Percentiles rank a stretch among this genome's conserved stretches.
Evolutionary conservation across 1,140 invertebrate genomes (phyloP).

Genomic region (Acromyrmex charruanus): DNA sequence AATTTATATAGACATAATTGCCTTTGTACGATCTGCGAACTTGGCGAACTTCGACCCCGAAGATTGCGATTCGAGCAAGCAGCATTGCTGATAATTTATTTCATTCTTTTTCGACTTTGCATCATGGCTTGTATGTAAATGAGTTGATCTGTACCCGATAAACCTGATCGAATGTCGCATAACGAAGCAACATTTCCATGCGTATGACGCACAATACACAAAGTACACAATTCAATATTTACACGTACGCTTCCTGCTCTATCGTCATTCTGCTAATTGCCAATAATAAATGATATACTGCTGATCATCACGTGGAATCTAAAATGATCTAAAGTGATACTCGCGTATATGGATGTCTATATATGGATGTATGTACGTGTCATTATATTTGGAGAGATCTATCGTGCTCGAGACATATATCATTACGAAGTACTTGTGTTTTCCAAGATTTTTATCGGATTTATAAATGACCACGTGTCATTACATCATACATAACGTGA

Average conservation of each 20-base stretch:
- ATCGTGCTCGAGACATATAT: neutral
- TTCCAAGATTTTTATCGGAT: conserved; percentile 20
- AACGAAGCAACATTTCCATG: neutral
- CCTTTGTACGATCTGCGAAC: conserved; percentile 36
- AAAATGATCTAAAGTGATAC: neutral
- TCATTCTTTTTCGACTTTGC: conserved; percentile 14
- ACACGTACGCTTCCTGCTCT: neutral
- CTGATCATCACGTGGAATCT: neutral
- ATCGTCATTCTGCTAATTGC: neutral
- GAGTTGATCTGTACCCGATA: conserved; percentile 26
- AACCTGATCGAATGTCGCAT: neutral
- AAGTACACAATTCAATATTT: neutral
- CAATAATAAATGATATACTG: neutral
- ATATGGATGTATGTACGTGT: too few species aligned
- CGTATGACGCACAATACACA: neutral
- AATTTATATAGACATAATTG: conserved; percentile 50
- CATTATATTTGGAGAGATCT: too few species aligned
- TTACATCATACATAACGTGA: conserved; percentile 43
- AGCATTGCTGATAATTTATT: conserved; percentile 28
- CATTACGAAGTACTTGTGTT: neutral
- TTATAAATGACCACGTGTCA: conserved; percentile 25
- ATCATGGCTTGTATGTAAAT: neutral
- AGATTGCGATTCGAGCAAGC: conserved; percentile 70
- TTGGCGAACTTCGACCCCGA: conserved; percentile 74
- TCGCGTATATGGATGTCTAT: too few species aligned